A percentile compares a stretch with the other conserved stretches of the same genome.
These are phyloP conservation scores for Mesaphorura yosii DNA, from an alignment of 1,140 invertebrate species.

Conservation along the genomic window DNA sequence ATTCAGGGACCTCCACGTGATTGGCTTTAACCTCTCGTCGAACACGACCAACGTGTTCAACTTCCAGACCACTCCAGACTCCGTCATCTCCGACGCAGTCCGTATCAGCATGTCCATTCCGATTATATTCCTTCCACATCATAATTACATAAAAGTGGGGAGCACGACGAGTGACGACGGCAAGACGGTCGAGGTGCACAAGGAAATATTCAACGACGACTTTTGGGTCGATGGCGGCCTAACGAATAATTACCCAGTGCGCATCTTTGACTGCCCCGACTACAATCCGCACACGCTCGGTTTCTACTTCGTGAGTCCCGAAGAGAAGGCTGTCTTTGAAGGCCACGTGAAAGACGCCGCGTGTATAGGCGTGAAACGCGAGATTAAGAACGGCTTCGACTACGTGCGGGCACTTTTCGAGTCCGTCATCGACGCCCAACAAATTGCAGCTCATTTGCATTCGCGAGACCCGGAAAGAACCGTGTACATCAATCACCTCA, in stretches of 20 bases:
- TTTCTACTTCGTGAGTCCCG: conserved; percentile 5
- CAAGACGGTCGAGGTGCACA: neutral
- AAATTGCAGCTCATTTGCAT: neutral
- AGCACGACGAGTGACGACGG: neutral
- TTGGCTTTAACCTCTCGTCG: conserved; percentile 6
- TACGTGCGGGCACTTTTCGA: neutral
- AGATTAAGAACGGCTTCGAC: neutral
- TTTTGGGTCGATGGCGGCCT: conserved; percentile 13
- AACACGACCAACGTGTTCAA: neutral
- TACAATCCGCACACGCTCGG: conserved; percentile 1
- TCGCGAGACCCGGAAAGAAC: neutral
- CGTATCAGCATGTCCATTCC: conserved; percentile 7
- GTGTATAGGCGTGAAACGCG: neutral
- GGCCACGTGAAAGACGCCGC: too few species aligned
- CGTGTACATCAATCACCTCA: neutral
- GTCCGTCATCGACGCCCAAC: neutral
- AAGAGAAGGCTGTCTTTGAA: neutral
- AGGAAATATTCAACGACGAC: neutral
- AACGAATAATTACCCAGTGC: conserved; percentile 6
- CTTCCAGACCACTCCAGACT: conserved; percentile 8
- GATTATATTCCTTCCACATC: conserved; percentile 4
- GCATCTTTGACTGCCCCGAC: neutral
- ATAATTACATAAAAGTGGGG: neutral
- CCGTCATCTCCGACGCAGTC: conserved; percentile 10
- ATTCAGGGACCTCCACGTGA: conserved; percentile 7